These are phyloP conservation scores for Biston betularia DNA, from an alignment of 2,888 invertebrate species.

Conservation along the genomic window DNA sequence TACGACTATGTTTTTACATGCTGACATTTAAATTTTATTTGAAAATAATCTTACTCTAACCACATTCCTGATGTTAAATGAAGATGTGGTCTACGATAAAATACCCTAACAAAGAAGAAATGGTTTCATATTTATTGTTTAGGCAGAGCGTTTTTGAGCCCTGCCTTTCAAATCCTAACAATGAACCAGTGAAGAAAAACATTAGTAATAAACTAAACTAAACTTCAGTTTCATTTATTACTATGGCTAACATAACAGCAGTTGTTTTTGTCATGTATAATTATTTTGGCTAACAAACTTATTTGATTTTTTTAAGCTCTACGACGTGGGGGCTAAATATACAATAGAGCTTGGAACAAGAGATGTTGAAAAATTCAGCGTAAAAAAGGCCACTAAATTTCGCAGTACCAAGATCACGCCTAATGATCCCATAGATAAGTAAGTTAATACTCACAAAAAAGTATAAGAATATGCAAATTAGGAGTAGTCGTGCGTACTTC, in stretches of 20 bases:
- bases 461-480: background rate
- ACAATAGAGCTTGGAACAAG: conserved; percentile 48
- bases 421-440: conserved; percentile 2
- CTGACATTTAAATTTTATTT: background rate
- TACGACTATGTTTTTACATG: background rate
- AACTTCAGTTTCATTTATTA: too few species aligned
- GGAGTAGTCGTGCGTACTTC: background rate
- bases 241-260: too few species aligned
- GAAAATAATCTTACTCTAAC: background rate
- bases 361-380: conserved; percentile 47
- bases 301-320: conserved; percentile 43
- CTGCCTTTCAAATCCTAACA: too few species aligned
- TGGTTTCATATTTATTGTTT: too few species aligned
- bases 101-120: too few species aligned
- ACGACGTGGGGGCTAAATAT: conserved; percentile 46
- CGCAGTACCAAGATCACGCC: conserved; percentile 8
- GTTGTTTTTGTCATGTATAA: too few species aligned
- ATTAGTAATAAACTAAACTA: too few species aligned
- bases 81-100: background rate
- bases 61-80: background rate
- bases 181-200: too few species aligned
- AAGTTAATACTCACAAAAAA: background rate
- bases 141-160: too few species aligned
- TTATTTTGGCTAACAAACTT: too few species aligned
- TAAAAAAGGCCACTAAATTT: conserved; percentile 56